Evolutionary conservation across 2,888 invertebrate species (phyloP).

Genomic region (Drosophila kuntzei): DNA sequence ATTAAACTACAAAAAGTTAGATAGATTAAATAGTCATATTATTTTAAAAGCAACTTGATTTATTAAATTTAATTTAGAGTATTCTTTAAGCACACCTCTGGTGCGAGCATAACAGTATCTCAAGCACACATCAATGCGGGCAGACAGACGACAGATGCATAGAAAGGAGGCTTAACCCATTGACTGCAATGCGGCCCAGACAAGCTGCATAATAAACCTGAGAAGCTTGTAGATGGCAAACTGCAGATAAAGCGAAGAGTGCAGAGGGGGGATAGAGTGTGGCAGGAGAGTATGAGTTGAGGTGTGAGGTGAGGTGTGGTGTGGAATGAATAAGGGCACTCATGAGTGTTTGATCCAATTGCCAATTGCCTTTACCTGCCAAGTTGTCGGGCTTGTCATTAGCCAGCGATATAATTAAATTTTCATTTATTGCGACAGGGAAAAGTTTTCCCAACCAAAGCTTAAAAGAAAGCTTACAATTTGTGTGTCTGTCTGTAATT

Average conservation of each 20-base stretch:
- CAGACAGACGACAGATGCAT: conserved; percentile 33
- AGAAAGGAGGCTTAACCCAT: conserved; percentile 45
- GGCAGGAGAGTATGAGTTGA: conserved; percentile 12
- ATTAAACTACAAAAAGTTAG: too few relatives aligned
- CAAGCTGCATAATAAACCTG: conserved; percentile 43
- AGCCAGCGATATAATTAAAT: conserved; percentile 32
- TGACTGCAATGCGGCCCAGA: conserved; percentile 59
- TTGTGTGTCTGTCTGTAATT: conserved; percentile 17
- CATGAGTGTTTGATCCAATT: conserved; percentile 35
- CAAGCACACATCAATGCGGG: conserved; percentile 63
- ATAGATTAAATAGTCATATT: too few relatives aligned
- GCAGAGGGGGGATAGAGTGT: not conserved
- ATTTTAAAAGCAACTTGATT: too few relatives aligned
- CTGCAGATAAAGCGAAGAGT: not conserved
- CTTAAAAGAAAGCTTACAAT: conserved; percentile 21
- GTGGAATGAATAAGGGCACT: conserved; percentile 33
- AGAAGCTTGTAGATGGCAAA: conserved; percentile 13
- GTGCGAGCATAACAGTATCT: conserved; percentile 29
- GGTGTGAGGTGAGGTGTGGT: conserved; percentile 8
- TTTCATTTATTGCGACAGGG: conserved; percentile 40
- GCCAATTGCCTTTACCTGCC: conserved; percentile 39
- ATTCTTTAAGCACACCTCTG: conserved; percentile 17
- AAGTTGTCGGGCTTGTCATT: conserved; percentile 46
- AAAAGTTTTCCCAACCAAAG: conserved; percentile 19
- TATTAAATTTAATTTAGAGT: not conserved